Evolutionary conservation across 2,797 vertebrate genomes (phyloP).

Genomic region (Columba guinea): DNA sequence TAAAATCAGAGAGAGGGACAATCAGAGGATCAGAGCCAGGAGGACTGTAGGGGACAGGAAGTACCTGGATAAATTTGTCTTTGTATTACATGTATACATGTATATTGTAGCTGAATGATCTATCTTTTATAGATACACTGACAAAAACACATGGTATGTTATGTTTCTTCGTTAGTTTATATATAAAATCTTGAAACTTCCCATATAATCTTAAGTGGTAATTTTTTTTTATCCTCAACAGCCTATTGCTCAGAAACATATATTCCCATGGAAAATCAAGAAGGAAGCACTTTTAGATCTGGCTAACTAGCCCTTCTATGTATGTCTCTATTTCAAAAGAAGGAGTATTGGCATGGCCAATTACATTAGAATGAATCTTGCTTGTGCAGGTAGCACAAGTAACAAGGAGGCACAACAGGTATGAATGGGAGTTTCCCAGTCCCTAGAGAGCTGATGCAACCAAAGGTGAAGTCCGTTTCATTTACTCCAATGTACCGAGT

Average conservation of each 20-base stretch:
- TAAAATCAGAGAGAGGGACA: background rate
- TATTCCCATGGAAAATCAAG: background rate
- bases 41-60: background rate
- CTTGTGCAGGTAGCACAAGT: background rate
- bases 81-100: background rate
- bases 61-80: background rate
- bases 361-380: background rate
- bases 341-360: background rate
- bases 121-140: background rate
- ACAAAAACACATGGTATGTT: background rate
- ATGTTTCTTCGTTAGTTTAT: background rate
- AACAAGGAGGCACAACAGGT: background rate
- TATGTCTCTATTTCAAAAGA: background rate
- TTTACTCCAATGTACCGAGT: background rate
- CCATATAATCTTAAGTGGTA: background rate
- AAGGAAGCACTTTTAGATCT: background rate
- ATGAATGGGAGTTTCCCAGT: fast-evolving
- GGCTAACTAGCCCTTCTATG: background rate
- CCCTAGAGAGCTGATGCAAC: background rate
- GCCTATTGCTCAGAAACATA: background rate
- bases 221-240: background rate
- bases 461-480: background rate
- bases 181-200: background rate
- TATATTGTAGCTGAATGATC: background rate
- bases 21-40: background rate